Evolutionary conservation across 2,888 invertebrate genomes (phyloP).

Genomic region (Chrysina gloriosa): DNA sequence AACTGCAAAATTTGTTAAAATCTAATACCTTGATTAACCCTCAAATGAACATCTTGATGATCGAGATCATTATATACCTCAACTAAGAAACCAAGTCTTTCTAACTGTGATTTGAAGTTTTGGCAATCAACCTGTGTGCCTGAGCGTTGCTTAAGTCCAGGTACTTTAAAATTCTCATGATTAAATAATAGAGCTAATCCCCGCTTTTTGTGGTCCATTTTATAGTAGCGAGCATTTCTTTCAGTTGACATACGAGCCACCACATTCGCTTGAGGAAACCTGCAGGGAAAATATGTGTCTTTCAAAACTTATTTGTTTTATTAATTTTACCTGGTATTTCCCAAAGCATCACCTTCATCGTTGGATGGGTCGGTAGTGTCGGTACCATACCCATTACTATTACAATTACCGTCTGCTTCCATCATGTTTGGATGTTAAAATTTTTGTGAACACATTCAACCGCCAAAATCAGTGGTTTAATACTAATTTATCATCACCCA

Average conservation of each 20-base stretch:
- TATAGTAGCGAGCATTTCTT: constrained; percentile 81
- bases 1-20: too few species aligned
- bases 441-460: not conserved
- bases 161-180: constrained; percentile 84
- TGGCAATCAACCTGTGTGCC: constrained; percentile 91
- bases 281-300: not conserved
- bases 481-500: constrained; percentile 9
- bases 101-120: constrained; percentile 75
- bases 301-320: not conserved
- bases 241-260: constrained; percentile 73
- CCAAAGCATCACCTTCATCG: constrained; percentile 56
- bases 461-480: not conserved
- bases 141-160: constrained; percentile 76
- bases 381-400: constrained; percentile 46
- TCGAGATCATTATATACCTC: constrained; percentile 77
- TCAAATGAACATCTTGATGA: constrained; percentile 74
- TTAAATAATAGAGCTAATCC: constrained; percentile 92
- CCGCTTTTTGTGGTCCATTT: constrained; percentile 85
- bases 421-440: constrained; percentile 37
- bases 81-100: constrained; percentile 78
- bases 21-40: constrained; percentile 71
- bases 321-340: constrained; percentile 55
- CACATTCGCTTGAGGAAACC: constrained; percentile 52
- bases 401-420: constrained; percentile 54
- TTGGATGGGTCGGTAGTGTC: not conserved